Conservation (phyloP, 2,113 vertebrate genomes). For the Xiphophorus maculatus region DNA sequence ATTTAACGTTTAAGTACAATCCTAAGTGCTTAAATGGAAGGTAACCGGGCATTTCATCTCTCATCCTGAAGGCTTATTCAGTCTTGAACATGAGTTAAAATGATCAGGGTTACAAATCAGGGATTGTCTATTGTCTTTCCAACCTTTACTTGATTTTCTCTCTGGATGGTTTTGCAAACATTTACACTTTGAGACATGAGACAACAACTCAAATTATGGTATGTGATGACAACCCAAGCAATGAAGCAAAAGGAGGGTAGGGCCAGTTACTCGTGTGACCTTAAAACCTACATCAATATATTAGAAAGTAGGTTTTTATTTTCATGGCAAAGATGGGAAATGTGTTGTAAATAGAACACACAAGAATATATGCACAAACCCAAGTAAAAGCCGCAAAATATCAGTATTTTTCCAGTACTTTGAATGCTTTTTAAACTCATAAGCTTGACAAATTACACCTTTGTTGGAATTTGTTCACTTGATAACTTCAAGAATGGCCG, state of each 20-base stretch:
- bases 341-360: constrained; percentile 8
- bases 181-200: not conserved
- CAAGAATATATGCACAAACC: not conserved
- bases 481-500: not conserved
- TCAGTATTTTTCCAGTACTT: not conserved
- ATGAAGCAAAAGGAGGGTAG: not conserved
- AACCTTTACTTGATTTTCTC: not conserved
- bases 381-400: not conserved
- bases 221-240: not conserved
- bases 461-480: not conserved
- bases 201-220: not conserved
- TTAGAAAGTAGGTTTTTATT: not conserved
- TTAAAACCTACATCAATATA: not conserved
- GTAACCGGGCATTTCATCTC: not conserved
- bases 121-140: not conserved
- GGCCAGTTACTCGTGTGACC: not conserved
- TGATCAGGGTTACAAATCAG: not conserved
- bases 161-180: not conserved
- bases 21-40: not conserved
- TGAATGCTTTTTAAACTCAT: not conserved
- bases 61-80: not conserved
- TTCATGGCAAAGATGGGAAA: constrained; percentile 32
- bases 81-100: not conserved
- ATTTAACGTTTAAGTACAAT: not conserved
- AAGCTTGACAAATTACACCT: not conserved